Percentiles rank a stretch among this genome's conserved stretches.
These are phyloP conservation scores for Pseudomugil gertrudae DNA, from an alignment of 2,797 vertebrate species.

Conservation along the genomic window DNA sequence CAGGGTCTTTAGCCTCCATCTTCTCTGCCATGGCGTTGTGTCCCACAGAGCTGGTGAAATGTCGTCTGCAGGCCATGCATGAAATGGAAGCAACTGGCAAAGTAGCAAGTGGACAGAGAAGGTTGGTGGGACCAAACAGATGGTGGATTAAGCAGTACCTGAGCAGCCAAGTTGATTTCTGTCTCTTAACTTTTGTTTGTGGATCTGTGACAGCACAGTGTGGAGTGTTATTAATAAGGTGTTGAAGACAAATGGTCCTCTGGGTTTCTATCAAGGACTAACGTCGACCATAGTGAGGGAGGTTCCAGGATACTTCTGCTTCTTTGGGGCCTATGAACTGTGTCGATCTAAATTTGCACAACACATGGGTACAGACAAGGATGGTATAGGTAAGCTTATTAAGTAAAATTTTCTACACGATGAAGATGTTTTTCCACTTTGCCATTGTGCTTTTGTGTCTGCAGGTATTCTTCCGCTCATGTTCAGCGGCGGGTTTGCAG, in stretches of 20 bases:
- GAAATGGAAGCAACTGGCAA: slow-evolving; percentile 91
- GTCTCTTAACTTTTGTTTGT: slow-evolving; percentile 9
- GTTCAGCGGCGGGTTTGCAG: slow-evolving; percentile 92
- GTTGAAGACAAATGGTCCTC: slow-evolving; percentile 84
- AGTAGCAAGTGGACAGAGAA: slow-evolving; percentile 84
- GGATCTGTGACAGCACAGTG: slow-evolving; percentile 81
- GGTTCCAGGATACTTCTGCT: slow-evolving; percentile 94
- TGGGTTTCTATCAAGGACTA: slow-evolving; percentile 90
- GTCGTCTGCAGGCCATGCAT: slow-evolving; percentile 92
- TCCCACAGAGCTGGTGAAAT: slow-evolving; percentile 94
- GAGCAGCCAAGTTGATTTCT: not conserved
- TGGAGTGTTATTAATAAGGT: slow-evolving; percentile 89
- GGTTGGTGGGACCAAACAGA: slow-evolving; percentile 38
- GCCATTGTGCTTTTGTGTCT: not conserved
- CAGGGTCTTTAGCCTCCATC: slow-evolving; percentile 91
- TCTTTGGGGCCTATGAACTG: slow-evolving; percentile 94
- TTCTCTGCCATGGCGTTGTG: slow-evolving; percentile 91
- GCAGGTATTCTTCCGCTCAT: slow-evolving; percentile 88
- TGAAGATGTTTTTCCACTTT: slow-evolving; percentile 1
- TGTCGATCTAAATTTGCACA: slow-evolving; percentile 87
- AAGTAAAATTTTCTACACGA: too few relatives aligned
- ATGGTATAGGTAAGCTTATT: slow-evolving; percentile 85
- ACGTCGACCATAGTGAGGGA: slow-evolving; percentile 90
- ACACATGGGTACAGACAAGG: slow-evolving; percentile 85
- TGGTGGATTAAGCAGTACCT: slow-evolving; percentile 24